Evolutionary conservation across 1,140 invertebrate species (phyloP), one percentile per base, ranked within the genome.

Genomic region (Arctopsyche grandis): DNA sequence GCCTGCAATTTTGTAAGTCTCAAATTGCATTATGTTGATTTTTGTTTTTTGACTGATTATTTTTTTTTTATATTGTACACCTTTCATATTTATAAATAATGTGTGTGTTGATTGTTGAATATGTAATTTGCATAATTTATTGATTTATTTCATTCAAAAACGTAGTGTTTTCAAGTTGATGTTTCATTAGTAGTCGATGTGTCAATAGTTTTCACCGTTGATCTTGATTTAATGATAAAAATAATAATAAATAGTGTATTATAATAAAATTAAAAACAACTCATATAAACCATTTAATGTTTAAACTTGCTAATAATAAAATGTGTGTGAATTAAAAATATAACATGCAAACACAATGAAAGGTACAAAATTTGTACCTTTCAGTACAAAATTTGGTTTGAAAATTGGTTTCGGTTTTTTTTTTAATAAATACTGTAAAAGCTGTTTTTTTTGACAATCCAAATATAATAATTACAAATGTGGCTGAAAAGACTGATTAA

Each of bases 1-100:
- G 80, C 80, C 80, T 81, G 77, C 69, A 78, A 81, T 78, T 77
- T 74, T 81, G 78, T 81, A 77, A 74, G 80, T 78, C 80, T 79
- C 77, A 76, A 79, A 56, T 77, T 69, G 69, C 52, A 56, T 60
- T 43, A 38, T 38, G 7, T 38, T 63, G 74, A 43, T 79, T 79
- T 71, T 19, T 21, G 71, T 52, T 69, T 48, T 78, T 58, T 24
- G 60, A 9, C 60, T 58, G 60, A 71, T 16, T 29, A 22, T 21
- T n/a, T 56, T 74, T 48, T 26, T 26, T 10, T 9, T 38, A 10
- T 46, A 48, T 74, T 74, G n/a, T 21, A 16, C 29, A 48, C 21
- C 14, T 24, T 69, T 26, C 26, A 14, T 44, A 69, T 69, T 24
- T 69, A 29, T 9, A 7, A 9, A 26, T 4, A 38, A 69, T 26